Evolutionary conservation across 2,888 invertebrate species (phyloP).

Genomic region (Lydus trimaculatus): DNA sequence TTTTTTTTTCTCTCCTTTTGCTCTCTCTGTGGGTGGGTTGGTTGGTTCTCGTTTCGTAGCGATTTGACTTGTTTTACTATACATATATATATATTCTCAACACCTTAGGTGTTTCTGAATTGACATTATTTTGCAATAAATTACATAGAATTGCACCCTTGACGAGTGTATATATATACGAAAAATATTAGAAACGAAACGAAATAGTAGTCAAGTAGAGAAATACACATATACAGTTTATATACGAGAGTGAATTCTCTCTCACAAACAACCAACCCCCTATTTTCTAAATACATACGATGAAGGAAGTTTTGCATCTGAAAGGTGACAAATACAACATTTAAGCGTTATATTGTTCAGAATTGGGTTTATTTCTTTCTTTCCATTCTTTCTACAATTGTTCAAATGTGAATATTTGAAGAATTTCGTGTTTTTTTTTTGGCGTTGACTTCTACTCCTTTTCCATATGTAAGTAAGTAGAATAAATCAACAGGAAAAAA

Average conservation of each 20-base stretch:
- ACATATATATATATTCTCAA: conserved; percentile 21
- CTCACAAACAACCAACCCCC: conserved; percentile 35
- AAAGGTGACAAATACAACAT: conserved; percentile 58
- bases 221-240: background rate
- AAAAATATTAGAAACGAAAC: conserved; percentile 47
- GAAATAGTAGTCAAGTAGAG: conserved; percentile 18
- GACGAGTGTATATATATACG: conserved; percentile 54
- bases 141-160: conserved; percentile 56
- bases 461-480: background rate
- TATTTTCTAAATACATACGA: background rate
- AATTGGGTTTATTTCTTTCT: conserved; percentile 45
- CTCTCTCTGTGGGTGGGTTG: background rate
- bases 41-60: background rate
- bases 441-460: background rate
- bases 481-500: background rate
- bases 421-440: background rate
- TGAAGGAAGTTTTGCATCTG: conserved; percentile 53
- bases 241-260: background rate
- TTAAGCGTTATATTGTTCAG: conserved; percentile 55
- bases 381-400: conserved; percentile 14
- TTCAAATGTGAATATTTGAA: conserved; percentile 18
- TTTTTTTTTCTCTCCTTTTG: background rate
- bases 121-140: conserved; percentile 60
- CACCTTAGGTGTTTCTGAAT: conserved; percentile 48
- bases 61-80: background rate